These are phyloP conservation scores for Pteria penguin DNA, from an alignment of 2,888 invertebrate species.

Conservation along the genomic window DNA sequence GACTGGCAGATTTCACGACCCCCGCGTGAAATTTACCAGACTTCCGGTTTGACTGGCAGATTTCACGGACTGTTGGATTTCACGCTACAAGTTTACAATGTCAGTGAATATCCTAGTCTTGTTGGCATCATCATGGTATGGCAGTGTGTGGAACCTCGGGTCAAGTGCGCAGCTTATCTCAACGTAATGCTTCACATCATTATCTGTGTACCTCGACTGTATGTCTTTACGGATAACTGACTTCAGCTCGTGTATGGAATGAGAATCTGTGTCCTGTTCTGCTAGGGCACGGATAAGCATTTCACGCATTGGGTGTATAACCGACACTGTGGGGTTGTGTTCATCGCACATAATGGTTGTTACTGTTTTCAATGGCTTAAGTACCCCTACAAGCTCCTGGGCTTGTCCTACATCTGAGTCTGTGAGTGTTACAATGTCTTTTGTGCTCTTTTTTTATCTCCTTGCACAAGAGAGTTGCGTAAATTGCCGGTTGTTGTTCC, in stretches of 20 bases:
- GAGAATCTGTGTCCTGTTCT: not conserved
- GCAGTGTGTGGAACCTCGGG: slow-evolving; percentile 30
- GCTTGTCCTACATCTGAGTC: slow-evolving; percentile 34
- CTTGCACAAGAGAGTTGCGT: slow-evolving; percentile 12
- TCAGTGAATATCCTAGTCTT: not conserved
- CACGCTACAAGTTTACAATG: too few relatives aligned
- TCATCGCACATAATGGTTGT: slow-evolving; percentile 44
- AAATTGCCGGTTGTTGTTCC: slow-evolving; percentile 46
- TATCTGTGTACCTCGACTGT: slow-evolving; percentile 14
- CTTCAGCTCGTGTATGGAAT: not conserved
- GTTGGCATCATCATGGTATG: slow-evolving; percentile 16
- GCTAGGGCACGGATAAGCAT: slow-evolving; percentile 24
- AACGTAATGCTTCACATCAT: not conserved
- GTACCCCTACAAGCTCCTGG: slow-evolving; percentile 29
- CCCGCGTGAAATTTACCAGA: too few relatives aligned
- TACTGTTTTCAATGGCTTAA: slow-evolving; percentile 42
- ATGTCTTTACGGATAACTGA: slow-evolving; percentile 2
- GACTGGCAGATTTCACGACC: too few relatives aligned
- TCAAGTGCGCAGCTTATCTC: slow-evolving; percentile 29
- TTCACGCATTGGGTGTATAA: slow-evolving; percentile 45
- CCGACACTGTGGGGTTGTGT: slow-evolving; percentile 38
- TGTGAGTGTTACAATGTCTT: slow-evolving; percentile 44
- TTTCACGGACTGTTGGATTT: too few relatives aligned
- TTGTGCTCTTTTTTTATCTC: slow-evolving; percentile 30
- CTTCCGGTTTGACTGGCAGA: too few relatives aligned